phyloP scores from a whole-genome alignment of 1,140 invertebrate species.

The Bradynema listronoti region DNA sequence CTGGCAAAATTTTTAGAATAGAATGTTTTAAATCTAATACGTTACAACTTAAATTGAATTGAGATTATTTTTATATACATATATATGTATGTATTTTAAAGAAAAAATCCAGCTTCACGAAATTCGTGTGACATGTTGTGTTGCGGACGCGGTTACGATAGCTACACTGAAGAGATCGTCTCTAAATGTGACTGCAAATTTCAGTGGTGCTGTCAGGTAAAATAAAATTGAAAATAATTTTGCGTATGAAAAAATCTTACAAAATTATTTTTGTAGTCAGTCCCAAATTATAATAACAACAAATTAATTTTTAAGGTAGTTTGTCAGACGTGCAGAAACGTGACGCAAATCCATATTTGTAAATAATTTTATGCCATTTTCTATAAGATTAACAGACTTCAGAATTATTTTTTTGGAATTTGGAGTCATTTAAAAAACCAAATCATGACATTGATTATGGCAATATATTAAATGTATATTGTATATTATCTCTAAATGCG shows the following conservation, averaged over 20 bases:
- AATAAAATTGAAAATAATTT: background rate
- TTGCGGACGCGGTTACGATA: constrained; percentile 63
- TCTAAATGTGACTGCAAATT: constrained; percentile 62
- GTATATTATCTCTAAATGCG: too few relatives aligned
- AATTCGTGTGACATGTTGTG: constrained; percentile 63
- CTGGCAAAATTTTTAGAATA: constrained; percentile 12
- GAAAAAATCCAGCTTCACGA: constrained; percentile 55
- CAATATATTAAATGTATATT: too few relatives aligned
- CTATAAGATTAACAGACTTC: too few relatives aligned
- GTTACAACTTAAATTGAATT: constrained; percentile 10
- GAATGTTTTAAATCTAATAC: constrained; percentile 15
- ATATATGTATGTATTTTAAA: too few relatives aligned
- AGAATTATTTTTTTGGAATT: too few relatives aligned
- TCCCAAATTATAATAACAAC: too few relatives aligned
- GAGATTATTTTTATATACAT: constrained; percentile 25
- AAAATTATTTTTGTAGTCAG: too few relatives aligned
- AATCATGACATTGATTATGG: too few relatives aligned
- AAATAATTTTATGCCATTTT: too few relatives aligned
- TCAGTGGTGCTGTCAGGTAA: constrained; percentile 34
- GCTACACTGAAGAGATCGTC: constrained; percentile 45
- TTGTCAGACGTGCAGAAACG: constrained; percentile 35
- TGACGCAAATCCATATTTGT: constrained; percentile 34
- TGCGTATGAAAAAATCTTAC: background rate
- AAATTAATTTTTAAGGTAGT: constrained; percentile 23
- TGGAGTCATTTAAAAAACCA: too few relatives aligned